Conservation (phyloP, 2,113 vertebrate species). For the Physeter macrocephalus region DNA sequence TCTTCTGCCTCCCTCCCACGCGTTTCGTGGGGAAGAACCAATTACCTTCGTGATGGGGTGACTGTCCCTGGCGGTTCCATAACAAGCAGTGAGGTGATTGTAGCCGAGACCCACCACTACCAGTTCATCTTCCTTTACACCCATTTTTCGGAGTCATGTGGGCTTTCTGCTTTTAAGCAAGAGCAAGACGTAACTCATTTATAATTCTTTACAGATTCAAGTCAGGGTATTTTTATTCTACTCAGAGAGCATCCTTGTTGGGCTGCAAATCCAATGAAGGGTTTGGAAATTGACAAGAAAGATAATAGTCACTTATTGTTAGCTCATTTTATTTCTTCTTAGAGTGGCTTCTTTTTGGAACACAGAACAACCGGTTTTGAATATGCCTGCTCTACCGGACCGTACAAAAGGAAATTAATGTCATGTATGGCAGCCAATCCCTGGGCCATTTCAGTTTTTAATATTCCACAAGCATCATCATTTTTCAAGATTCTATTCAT, state of each 20-base stretch:
- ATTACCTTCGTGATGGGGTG: neutral
- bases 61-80: neutral
- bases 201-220: neutral
- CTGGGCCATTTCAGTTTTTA: slow-evolving; percentile 55
- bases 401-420: slow-evolving; percentile 68
- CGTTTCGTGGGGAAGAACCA: neutral
- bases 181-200: neutral
- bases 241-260: neutral
- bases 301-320: neutral
- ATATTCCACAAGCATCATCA: slow-evolving; percentile 61
- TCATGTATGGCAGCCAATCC: slow-evolving; percentile 48
- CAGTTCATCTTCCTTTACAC: neutral
- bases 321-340: slow-evolving; percentile 15
- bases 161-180: neutral
- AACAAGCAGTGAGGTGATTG: neutral
- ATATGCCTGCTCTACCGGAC: neutral
- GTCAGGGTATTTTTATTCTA: neutral
- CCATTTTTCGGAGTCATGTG: neutral
- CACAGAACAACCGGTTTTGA: slow-evolving; percentile 49
- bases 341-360: slow-evolving; percentile 32
- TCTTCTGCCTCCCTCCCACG: neutral
- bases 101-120: neutral
- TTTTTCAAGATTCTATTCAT: slow-evolving; percentile 55
- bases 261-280: slow-evolving; percentile 1
- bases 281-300: slow-evolving; percentile 22